These are phyloP conservation scores for Creontiades dilutus DNA, from an alignment of 2,888 invertebrate genomes.

Conservation along the genomic window DNA sequence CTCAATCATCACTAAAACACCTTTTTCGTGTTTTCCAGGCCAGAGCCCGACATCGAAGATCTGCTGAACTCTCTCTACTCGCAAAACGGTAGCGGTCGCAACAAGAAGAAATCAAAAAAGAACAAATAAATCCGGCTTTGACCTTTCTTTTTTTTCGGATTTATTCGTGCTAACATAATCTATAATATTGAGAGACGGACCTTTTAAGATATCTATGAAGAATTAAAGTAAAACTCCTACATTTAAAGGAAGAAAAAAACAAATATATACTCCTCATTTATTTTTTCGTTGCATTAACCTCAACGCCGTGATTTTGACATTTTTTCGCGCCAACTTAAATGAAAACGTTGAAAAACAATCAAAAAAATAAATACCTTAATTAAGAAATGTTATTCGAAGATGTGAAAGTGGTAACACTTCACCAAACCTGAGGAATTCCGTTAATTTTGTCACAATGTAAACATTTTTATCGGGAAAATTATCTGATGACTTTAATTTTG, in stretches of 20 bases:
- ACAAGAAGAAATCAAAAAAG: constrained; percentile 76
- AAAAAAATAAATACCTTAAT: no score
- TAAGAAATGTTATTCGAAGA: no score
- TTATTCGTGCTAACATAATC: constrained; percentile 13
- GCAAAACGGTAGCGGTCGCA: constrained; percentile 80
- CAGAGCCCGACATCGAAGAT: constrained; percentile 88
- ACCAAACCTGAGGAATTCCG: no score
- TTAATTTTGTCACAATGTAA: not conserved
- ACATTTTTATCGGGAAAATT: not conserved
- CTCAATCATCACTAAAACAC: no score
- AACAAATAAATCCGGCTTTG: constrained; percentile 66
- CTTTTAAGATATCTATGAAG: no score
- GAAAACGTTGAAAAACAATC: no score
- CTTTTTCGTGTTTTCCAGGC: constrained; percentile 60
- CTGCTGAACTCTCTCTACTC: constrained; percentile 89
- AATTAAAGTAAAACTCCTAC: no score
- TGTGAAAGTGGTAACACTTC: no score
- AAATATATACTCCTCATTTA: not conserved
- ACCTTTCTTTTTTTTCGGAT: not conserved
- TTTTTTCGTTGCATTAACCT: constrained; percentile 3
- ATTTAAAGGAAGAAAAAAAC: not conserved
- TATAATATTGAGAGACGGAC: not conserved
- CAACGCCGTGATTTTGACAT: not conserved
- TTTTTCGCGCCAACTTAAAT: not conserved
- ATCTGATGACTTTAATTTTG: not conserved